Evolutionary conservation across 1,140 invertebrate genomes (phyloP).

Genomic region (Panagrolaimus sp.): DNA sequence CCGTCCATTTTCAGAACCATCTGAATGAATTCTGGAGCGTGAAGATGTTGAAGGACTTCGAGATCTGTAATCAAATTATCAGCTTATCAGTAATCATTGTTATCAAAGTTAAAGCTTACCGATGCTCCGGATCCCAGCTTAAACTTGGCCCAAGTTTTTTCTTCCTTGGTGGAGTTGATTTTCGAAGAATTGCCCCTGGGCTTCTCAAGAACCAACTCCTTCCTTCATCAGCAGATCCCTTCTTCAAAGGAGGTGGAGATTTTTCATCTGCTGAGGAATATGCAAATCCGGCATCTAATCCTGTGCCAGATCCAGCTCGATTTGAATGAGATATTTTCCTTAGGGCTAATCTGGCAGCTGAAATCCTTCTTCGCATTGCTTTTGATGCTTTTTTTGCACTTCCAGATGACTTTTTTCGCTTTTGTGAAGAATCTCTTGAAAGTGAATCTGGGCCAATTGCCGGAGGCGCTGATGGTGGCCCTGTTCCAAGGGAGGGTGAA

Average conservation of each 20-base stretch:
- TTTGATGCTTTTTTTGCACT: slow-evolving; percentile 14
- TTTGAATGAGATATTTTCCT: slow-evolving; percentile 40
- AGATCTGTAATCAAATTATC: slow-evolving; percentile 24
- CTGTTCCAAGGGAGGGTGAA: slow-evolving; percentile 14
- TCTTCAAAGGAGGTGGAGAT: slow-evolving; percentile 10
- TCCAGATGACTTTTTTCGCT: neutral
- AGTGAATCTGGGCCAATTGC: neutral
- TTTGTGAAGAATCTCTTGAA: neutral
- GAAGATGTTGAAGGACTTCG: slow-evolving; percentile 44
- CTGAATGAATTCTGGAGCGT: slow-evolving; percentile 52
- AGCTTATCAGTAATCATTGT: neutral
- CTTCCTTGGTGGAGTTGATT: slow-evolving; percentile 31
- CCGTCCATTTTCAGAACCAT: slow-evolving; percentile 42
- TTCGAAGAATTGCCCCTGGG: slow-evolving; percentile 12
- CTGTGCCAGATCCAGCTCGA: neutral
- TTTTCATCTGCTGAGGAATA: slow-evolving; percentile 13
- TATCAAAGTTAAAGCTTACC: slow-evolving; percentile 23
- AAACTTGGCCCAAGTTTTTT: slow-evolving; percentile 51
- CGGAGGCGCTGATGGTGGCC: neutral
- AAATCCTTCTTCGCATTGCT: slow-evolving; percentile 43
- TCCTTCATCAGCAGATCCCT: slow-evolving; percentile 20
- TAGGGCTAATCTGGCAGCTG: slow-evolving; percentile 38
- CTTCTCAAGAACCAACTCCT: slow-evolving; percentile 1
- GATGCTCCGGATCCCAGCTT: slow-evolving; percentile 57
- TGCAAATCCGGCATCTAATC: slow-evolving; percentile 10